A percentile compares a stretch with the other conserved stretches of the same genome.
Evolutionary conservation across 2,797 vertebrate species (phyloP).

Genomic region (Coilia nasus): DNA sequence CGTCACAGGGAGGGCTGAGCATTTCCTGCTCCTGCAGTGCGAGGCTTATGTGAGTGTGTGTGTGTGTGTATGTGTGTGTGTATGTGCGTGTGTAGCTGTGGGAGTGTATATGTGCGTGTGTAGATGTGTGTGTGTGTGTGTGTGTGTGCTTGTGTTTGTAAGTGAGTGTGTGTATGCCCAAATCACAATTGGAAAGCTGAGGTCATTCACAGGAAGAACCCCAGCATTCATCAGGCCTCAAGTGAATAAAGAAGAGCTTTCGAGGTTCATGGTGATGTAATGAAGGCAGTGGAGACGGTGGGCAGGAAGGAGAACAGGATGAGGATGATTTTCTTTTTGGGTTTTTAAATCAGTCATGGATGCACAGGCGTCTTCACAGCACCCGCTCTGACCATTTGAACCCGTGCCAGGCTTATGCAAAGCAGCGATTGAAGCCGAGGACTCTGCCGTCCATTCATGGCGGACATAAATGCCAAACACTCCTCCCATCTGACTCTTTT

Average conservation of each 20-base stretch:
- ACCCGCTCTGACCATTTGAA: constrained; percentile 34
- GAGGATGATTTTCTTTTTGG: neutral
- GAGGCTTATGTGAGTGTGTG: neutral
- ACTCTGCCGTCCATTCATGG: constrained; percentile 48
- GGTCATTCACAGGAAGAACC: neutral
- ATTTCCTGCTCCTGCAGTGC: constrained; percentile 55
- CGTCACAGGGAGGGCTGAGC: constrained; percentile 33
- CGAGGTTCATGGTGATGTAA: neutral
- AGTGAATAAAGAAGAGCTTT: constrained; percentile 1
- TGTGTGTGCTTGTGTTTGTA: no score
- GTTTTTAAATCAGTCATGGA: constrained; percentile 24
- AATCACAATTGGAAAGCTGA: neutral
- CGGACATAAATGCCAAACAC: constrained; percentile 53
- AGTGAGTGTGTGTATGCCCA: neutral
- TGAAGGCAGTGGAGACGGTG: neutral
- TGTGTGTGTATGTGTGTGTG: no score
- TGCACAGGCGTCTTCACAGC: constrained; percentile 8
- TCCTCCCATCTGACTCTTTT: constrained; percentile 49
- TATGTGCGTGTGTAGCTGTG: no score
- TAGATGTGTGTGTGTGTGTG: no score
- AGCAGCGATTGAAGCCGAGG: constrained; percentile 23
- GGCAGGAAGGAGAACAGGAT: constrained; percentile 4
- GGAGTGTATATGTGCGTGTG: no score
- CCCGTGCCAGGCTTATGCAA: constrained; percentile 36
- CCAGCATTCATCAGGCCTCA: constrained; percentile 7